Evolutionary conservation across 2,888 invertebrate genomes (phyloP), one percentile per base, ranked within the genome.

Genomic region (Eristalinus aeneus): DNA sequence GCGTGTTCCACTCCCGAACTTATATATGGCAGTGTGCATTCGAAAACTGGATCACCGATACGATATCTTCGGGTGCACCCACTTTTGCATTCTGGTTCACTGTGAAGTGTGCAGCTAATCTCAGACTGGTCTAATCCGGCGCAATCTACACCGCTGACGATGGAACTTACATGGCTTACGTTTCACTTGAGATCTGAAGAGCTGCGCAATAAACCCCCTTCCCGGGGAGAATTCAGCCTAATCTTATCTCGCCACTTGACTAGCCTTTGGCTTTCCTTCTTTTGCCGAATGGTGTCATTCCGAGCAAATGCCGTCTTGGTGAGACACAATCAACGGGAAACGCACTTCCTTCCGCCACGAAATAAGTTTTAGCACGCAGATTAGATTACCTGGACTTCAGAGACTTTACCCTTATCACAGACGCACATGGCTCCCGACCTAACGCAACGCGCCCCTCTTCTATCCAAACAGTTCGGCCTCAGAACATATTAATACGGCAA

Each of bases 31-130:
- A 39, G 56, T 53, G 64, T 34, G 68, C n/a, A 56, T 61, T 68
- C 80, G 16, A 22, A 68, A 76, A 79, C 67, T 71, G 36, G 72
- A 65, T 76, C 81, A 75, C 61, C 56, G 84, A 84, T 84, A 84
- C 54, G 67, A 32, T 85, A 80, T 80, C 80, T 34, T 39, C 36
- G 34, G 10, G 39, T 32, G 65, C 64, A n/a, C 56, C 61, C 46
- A 68, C 72, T 73, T 81, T 1, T 39, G 6, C 58, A 85, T 81
- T 81, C 76, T 73, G 81, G 85, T 81, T 81, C 73, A 81, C 53
- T 16, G 11, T 68, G 53, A 81, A 81, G 85, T 81, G 72, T 56
- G 1, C 1, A 5, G n/a, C 36, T 81, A 73, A 69, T 81, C 77
- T 53, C 22, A 39, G 23, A 69, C 76, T 36, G 32, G 73, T 81